These are phyloP conservation scores for Geothlypis trichas DNA, from an alignment of 2,113 vertebrate species.

Conservation along the genomic window DNA sequence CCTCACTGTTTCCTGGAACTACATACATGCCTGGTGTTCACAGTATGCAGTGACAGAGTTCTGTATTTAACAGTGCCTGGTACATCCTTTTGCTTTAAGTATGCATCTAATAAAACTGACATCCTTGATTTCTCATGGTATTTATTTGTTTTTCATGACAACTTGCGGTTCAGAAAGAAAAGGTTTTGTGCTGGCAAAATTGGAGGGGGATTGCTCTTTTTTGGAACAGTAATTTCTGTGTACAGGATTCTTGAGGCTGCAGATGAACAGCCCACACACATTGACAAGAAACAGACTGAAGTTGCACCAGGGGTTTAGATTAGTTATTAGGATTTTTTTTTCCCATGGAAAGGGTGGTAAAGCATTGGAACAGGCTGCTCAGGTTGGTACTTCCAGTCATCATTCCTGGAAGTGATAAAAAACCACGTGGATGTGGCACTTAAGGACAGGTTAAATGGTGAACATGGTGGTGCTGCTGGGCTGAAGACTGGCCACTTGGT, in stretches of 20 bases:
- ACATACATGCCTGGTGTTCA: fast-evolving
- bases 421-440: fast-evolving
- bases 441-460: not conserved
- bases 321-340: not conserved
- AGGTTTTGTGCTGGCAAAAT: fast-evolving
- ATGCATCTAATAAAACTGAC: not conserved
- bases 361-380: not conserved
- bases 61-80: not conserved
- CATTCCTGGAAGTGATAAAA: not conserved
- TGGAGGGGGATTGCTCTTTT: fast-evolving
- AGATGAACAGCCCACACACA: not conserved
- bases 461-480: not conserved
- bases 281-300: not conserved
- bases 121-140: not conserved
- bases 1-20: not conserved
- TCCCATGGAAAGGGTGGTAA: not conserved
- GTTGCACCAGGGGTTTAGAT: not conserved
- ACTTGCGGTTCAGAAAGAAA: not conserved
- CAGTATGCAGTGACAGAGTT: not conserved
- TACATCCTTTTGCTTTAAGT: not conserved
- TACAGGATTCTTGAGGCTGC: not conserved
- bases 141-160: not conserved
- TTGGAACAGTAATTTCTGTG: not conserved
- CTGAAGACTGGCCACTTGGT: not conserved
- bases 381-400: not conserved